phyloP scores from a whole-genome alignment of 2,797 vertebrate species.

The Peromyscus nudipes region DNA sequence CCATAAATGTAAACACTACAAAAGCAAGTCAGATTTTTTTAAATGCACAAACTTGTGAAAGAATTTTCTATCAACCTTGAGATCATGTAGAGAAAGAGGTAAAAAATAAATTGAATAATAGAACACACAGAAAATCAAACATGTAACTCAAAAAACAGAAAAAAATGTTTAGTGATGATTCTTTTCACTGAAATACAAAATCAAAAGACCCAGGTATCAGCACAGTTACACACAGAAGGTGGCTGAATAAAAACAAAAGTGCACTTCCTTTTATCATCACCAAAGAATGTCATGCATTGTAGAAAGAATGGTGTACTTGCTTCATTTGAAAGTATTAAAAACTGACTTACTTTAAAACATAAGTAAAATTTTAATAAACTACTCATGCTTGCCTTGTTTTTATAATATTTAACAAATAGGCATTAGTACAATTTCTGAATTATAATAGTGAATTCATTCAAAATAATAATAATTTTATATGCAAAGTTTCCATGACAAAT shows the following conservation, averaged over 20 bases:
- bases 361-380: not conserved
- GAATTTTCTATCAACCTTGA: conserved; percentile 27
- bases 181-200: not conserved
- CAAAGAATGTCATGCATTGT: not conserved
- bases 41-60: not conserved
- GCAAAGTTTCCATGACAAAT: not conserved
- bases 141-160: not conserved
- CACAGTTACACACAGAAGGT: not conserved
- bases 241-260: not conserved
- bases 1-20: not conserved
- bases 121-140: conserved; percentile 40
- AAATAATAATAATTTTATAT: not conserved
- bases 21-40: not conserved
- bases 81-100: not conserved
- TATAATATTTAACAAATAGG: not conserved
- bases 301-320: not conserved
- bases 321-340: not conserved
- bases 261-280: not conserved
- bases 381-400: not conserved
- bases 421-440: not conserved
- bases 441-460: not conserved
- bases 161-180: not conserved
- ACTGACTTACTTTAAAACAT: not conserved
- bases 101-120: conserved; percentile 50
- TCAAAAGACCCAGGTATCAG: not conserved